Evolutionary conservation across 1,140 invertebrate species (phyloP), one percentile per base, ranked within the genome.

Genomic region (Eupristina koningsbergeri): DNA sequence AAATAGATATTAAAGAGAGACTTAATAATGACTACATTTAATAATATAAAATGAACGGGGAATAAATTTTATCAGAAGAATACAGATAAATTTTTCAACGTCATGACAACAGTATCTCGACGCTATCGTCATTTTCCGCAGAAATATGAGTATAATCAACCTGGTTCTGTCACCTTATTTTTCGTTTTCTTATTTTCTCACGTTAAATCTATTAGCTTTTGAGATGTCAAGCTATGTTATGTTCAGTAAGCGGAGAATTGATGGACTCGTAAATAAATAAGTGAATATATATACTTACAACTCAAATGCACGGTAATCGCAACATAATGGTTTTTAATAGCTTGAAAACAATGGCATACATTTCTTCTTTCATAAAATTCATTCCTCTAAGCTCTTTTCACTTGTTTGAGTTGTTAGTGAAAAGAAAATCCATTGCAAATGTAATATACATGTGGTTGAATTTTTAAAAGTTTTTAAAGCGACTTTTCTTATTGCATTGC

Each of bases 181-280:
- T 39, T 47, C 19, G 29, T 41, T 45, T 19, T 7, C 61, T 45
- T 81, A 45, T 53, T 45, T 45, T 13, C 13, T n/a, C n/a, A n/a
- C 87, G 88, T 89, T 90, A 90, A 90, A 88, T 86, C 89, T 88
- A 89, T 88, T 88, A 87, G 86, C 88, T 88, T 89, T 89, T 88
- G 89, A 89, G 88, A 87, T 83, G 87, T 88, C 86, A 86, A 89
- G 89, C 89, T 89, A 90, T 89, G 90, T 90, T 88, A 90, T 87
- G 86, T 85, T 76, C 83, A 87, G 88, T 84, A 86, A 85, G 86
- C 81, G 85, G 86, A 86, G 87, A 86, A 86, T 86, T 85, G 80
- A 86, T 86, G 86, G 86, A 41, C 39, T 0, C n/a, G 41, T 71
- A 41, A n/a, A 41, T 71, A 71, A 41, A 41, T n/a, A 41, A 19